Conservation (phyloP, 2,797 vertebrate species). For the Poeciliopsis gracilis region DNA sequence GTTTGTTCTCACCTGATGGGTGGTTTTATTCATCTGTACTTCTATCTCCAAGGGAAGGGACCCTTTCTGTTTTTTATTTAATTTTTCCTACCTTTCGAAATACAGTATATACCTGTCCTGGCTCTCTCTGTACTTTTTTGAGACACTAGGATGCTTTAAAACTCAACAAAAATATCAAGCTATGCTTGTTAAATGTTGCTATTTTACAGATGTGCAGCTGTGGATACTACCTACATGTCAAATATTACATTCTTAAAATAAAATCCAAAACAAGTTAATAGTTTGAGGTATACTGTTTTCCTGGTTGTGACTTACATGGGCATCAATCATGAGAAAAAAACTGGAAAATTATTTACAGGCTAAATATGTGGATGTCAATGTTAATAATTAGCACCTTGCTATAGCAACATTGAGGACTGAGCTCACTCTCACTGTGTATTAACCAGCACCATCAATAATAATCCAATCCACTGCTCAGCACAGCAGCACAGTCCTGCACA, state of each 20-base stretch:
- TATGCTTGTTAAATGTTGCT: neutral
- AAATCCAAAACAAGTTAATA: neutral
- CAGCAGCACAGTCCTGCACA: conserved; percentile 21
- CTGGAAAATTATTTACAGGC: neutral
- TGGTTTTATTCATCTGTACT: conserved; percentile 3
- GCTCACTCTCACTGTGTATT: conserved; percentile 28
- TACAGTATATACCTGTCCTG: neutral
- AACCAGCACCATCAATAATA: conserved; percentile 40
- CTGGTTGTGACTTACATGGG: neutral
- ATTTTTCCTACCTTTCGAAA: neutral
- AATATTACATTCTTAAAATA: neutral
- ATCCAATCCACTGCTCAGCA: conserved; percentile 31
- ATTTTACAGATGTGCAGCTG: neutral
- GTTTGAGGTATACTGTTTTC: neutral
- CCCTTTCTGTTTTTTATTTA: neutral
- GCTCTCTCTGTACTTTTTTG: neutral
- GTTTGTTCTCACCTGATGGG: conserved; percentile 7
- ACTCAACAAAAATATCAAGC: neutral
- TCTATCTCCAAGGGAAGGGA: neutral
- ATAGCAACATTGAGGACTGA: conserved; percentile 12
- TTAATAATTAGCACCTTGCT: conserved; percentile 13
- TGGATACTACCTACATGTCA: conserved; percentile 1
- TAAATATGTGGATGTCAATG: neutral
- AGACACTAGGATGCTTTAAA: neutral
- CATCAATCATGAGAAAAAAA: neutral